Base-by-base conservation (phyloP, 1,140 invertebrate genomes). In the Brachionus rotundiformis region DNA sequence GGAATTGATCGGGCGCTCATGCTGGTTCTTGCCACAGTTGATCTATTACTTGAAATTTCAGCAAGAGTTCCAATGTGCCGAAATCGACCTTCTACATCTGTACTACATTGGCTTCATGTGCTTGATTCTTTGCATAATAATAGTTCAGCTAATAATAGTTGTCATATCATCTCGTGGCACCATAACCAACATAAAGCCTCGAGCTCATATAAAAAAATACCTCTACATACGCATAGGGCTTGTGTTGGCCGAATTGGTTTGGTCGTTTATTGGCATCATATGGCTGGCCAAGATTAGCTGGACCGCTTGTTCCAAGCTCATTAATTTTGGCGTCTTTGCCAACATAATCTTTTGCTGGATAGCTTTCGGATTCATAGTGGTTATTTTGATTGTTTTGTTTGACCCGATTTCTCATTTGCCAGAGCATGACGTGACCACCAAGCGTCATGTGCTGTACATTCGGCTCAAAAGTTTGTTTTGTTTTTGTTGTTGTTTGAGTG, bases 381-480 rank as follows among this genome's bases (percentile, higher is more conserved):
- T 33, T 3, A 23, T 79, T 33, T 11, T 79, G 8, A 8, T 79
- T 11, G 31, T 79, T 13, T 23, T 79, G 16, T 79, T 79, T 13
- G 76, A 79, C 27, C 76, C 76, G 1, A 59, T 79, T n/a, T 54
- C 76, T 11, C 47, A 79, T 59, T 33, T 79, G 16, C 47, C 76
- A 10, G 76, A 79, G 25, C 27, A 54, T 39, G 76, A 79, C 19
- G 47, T 79, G 4, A 25, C 23, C 29, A 63, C 44, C 8, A 79
- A 79, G 23, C 11, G 59, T 25, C 5, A 54, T 11, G 54, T 79
- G 4, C 47, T 79, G 11, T 79, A 79, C 76, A 31, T 47, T 23
- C 16, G 76, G 6, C 76, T 79, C 13, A 79, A 79, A 16, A 79
- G 23, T 11, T 11, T 79, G 5, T 39, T 79, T 63, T 59, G 44